Evolutionary conservation across 1,140 invertebrate species (phyloP), one percentile per base, ranked within the genome.

Genomic region (Dendrolimus punctatus): DNA sequence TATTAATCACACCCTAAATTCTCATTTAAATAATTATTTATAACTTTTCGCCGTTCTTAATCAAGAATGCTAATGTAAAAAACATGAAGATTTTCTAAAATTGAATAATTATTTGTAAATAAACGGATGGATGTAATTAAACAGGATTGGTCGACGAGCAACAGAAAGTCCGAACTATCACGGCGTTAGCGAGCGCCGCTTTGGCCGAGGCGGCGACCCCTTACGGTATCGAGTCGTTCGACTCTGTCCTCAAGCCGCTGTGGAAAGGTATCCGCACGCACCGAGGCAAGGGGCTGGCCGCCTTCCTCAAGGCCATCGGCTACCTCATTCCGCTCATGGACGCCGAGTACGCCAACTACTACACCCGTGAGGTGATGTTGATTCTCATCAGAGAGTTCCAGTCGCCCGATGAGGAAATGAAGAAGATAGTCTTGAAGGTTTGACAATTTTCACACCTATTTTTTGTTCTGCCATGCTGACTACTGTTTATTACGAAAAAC

Each of bases 401-500:
- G 82, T 99, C 98, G 46, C 98, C 99, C 4, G 99, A 99, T 88
- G 99, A 99, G 88, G 99, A 99, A 91, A 99, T 99, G 99, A 99
- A 99, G 80, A 99, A 99, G 80, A 99, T 99, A 88, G 99, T 99
- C 1, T 89, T 99, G 42, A 99, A 99, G 90, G 95, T 95, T 79
- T 38, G 43, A 50, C 6, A 51, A 51, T 6, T 8, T 23, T 23
- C 23, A 1, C 23, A 23, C 23, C 23, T 23, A 23, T 23, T 23
- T 23, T 2, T 23, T 23, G 3, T 23, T 23, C 23, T 23, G 23
- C 23, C 23, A 3, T 23, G 23, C 23, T 23, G 23, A 23, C 3
- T 23, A 23, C 23, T 23, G 23, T 23, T 23, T 23, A 23, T 23
- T 23, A 23, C 23, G 23, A 23, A 23, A 23, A 23, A 23, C 23